phyloP scores from a whole-genome alignment of 92 coral and sea anemone genomes.

The Phenganax marumi region DNA sequence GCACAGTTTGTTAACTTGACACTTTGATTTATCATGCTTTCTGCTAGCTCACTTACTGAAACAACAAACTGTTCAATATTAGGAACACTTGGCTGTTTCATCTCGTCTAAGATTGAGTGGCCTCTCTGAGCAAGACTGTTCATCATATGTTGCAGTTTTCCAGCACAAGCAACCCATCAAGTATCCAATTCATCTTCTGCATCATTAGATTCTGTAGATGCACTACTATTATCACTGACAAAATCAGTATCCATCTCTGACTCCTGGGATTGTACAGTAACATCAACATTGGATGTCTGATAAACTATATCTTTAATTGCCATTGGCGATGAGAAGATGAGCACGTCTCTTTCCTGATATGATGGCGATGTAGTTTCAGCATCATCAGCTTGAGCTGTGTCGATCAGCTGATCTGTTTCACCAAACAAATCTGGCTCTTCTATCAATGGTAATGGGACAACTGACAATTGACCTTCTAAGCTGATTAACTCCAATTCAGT shows the following conservation, averaged over 20 bases:
- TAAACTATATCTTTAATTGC: not conserved
- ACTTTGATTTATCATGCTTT: constrained; percentile 25
- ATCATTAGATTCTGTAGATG: constrained; percentile 17
- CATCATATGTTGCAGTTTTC: constrained; percentile 41
- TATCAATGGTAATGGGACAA: not conserved
- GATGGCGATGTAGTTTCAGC: not conserved
- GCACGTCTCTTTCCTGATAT: not conserved
- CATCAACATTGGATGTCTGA: not conserved
- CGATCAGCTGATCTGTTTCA: not conserved
- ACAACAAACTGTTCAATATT: constrained; percentile 35
- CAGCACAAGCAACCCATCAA: constrained; percentile 30
- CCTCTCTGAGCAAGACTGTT: constrained; percentile 25
- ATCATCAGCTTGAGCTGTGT: not conserved
- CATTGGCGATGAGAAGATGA: not conserved
- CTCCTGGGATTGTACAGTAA: not conserved
- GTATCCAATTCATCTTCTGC: constrained; percentile 18
- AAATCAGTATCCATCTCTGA: not conserved
- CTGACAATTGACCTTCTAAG: constrained; percentile 2
- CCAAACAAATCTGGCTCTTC: not conserved
- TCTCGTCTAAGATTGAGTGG: constrained; percentile 16
- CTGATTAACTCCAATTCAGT: constrained; percentile 1
- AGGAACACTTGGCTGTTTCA: constrained; percentile 31
- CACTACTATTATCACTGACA: not conserved
- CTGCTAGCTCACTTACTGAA: constrained; percentile 33
- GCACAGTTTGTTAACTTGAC: constrained; percentile 21